A percentile compares a stretch with the other conserved stretches of the same genome.
phyloP scores from a whole-genome alignment of 1,140 invertebrate genomes.

The Neodiprion fabricii region DNA sequence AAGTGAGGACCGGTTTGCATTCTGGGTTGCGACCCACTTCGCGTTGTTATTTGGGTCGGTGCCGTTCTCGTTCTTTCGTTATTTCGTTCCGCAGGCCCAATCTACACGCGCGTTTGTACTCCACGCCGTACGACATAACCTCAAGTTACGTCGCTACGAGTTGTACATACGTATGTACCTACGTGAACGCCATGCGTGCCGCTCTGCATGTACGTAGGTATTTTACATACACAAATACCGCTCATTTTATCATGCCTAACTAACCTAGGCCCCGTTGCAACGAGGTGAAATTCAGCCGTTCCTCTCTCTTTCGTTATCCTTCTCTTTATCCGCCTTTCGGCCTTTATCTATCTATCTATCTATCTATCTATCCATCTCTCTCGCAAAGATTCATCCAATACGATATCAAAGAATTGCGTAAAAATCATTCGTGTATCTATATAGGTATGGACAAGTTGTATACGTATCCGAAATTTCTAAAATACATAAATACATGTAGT shows the following conservation, averaged over 20 bases:
- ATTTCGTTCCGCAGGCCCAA: not conserved
- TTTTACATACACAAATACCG: not conserved
- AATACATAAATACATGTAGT: too few species aligned
- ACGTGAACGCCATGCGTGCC: too few species aligned
- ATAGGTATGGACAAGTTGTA: too few species aligned
- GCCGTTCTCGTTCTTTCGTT: not conserved
- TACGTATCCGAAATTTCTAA: too few species aligned
- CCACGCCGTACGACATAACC: too few species aligned
- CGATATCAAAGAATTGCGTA: too few species aligned
- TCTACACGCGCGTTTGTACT: not conserved
- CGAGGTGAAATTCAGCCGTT: not conserved
- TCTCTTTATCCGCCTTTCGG: not conserved
- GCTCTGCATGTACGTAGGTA: too few species aligned
- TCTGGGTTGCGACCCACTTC: not conserved
- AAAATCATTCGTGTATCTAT: too few species aligned
- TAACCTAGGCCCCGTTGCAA: slow-evolving; percentile 1
- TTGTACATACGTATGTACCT: too few species aligned
- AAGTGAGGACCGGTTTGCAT: slow-evolving; percentile 1
- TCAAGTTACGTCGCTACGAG: too few species aligned
- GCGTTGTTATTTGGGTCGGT: not conserved
- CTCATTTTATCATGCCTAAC: not conserved
- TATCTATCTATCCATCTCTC: not conserved
- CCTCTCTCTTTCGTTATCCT: not conserved
- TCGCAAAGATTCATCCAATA: not conserved
- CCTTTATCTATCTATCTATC: not conserved